phyloP scores from a whole-genome alignment of 1,140 invertebrate genomes.

The Orchestia grillus region DNA sequence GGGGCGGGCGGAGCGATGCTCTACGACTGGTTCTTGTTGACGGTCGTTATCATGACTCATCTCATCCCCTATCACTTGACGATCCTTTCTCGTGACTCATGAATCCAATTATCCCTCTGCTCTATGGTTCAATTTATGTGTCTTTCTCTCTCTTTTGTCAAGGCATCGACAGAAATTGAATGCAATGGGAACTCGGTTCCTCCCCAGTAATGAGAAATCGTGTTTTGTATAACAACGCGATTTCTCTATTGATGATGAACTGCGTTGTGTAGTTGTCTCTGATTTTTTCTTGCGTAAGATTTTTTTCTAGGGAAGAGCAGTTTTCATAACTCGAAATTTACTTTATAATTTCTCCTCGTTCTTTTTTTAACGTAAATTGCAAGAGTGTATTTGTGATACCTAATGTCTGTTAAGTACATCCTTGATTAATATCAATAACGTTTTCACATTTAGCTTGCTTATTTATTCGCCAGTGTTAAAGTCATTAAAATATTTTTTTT shows the following conservation, averaged over 20 bases:
- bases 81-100: conserved; percentile 7
- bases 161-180: neutral
- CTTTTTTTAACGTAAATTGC: neutral
- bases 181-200: neutral
- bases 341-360: neutral
- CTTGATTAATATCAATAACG: neutral
- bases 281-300: neutral
- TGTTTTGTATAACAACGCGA: neutral
- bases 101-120: neutral
- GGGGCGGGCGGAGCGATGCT: neutral
- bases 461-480: neutral
- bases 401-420: neutral
- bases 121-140: neutral
- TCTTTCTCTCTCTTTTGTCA: neutral
- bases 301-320: neutral
- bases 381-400: neutral
- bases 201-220: neutral
- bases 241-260: neutral
- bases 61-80: neutral
- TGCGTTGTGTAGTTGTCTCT: neutral
- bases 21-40: neutral
- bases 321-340: neutral
- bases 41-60: neutral
- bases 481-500: neutral
- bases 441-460: neutral